Evolutionary conservation across 2,888 invertebrate species (phyloP), one percentile per base, ranked within the genome.

Genomic region (Esperia sulphurella): DNA sequence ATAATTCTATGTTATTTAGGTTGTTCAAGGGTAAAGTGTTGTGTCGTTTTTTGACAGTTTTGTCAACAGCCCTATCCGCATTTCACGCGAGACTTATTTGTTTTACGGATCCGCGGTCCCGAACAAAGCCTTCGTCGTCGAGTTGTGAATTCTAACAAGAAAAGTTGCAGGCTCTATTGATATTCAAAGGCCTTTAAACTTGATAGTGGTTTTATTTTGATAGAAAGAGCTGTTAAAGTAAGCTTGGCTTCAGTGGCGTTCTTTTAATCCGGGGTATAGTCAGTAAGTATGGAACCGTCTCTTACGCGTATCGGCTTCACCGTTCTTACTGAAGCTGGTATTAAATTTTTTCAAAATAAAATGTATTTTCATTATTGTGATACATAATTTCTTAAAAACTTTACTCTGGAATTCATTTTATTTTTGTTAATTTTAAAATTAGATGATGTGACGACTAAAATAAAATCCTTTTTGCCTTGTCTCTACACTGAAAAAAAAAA

Each of bases 31-130:
- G 7, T 8, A 13, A 14, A 31, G 1, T 7, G 12, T 8, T 50
- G 58, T 48, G 10, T 48, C 59, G 51, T 58, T 63, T 55, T 50
- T 58, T 59, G 54, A 50, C 41, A 69, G 67, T 70, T 75, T 74
- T 66, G 69, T 65, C 73, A 73, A 73, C 71, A 76, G 63, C 59
- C 58, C 78, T 73, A 81, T 77, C 67, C 68, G 68, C 71, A 80
- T 83, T 84, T 84, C 73, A 84, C 84, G 83, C 74, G 69, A 82
- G 73, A 82, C 58, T 76, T 82, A 65, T 85, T 84, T 84, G 85
- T 86, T 78, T 84, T 79, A 77, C 72, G 76, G 65, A 61, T 61
- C 53, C 58, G 60, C 58, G 61, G 71, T 64, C 75, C 64, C 45
- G 58, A 68, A 81, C 71, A 83, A 78, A 75, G 65, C 58, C 52